Percentiles rank a stretch among this genome's conserved stretches.
phyloP scores from a whole-genome alignment of 2,797 vertebrate species.

The Paedocypris micromegethes region DNA sequence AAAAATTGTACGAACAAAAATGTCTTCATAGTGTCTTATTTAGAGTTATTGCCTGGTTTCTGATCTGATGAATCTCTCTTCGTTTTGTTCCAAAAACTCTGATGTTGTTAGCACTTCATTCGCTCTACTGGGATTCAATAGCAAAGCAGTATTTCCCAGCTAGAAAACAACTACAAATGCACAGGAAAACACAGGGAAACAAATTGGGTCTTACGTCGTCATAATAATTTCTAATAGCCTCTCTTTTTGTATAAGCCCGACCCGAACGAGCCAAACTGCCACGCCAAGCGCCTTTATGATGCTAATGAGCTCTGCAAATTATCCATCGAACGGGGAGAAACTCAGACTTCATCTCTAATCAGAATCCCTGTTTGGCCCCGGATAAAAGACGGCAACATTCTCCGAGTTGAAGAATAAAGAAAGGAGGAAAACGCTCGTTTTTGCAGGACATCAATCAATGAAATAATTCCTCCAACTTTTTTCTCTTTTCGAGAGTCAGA shows the following conservation, averaged over 20 bases:
- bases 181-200: slow-evolving; percentile 21
- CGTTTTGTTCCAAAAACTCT: too few relatives aligned
- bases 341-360: slow-evolving; percentile 33
- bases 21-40: too few relatives aligned
- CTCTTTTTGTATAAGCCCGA: neutral
- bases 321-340: slow-evolving; percentile 21
- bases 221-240: slow-evolving; percentile 12
- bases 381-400: slow-evolving; percentile 19
- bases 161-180: slow-evolving; percentile 7
- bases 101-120: neutral
- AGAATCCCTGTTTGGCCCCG: slow-evolving; percentile 21
- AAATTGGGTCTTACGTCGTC: neutral
- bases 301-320: slow-evolving; percentile 40
- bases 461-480: slow-evolving; percentile 93
- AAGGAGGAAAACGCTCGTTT: slow-evolving; percentile 59
- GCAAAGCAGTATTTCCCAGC: slow-evolving; percentile 16
- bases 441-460: slow-evolving; percentile 82
- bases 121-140: slow-evolving; percentile 5
- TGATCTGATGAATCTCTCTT: too few relatives aligned
- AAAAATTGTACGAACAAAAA: too few relatives aligned
- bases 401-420: slow-evolving; percentile 3
- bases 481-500: slow-evolving; percentile 65
- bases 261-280: slow-evolving; percentile 7
- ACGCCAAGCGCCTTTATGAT: slow-evolving; percentile 36
- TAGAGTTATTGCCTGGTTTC: too few relatives aligned